A percentile compares a stretch with the other conserved stretches of the same genome.
These are phyloP conservation scores for Petaurus breviceps DNA, from an alignment of 2,113 vertebrate species.

Conservation along the genomic window DNA sequence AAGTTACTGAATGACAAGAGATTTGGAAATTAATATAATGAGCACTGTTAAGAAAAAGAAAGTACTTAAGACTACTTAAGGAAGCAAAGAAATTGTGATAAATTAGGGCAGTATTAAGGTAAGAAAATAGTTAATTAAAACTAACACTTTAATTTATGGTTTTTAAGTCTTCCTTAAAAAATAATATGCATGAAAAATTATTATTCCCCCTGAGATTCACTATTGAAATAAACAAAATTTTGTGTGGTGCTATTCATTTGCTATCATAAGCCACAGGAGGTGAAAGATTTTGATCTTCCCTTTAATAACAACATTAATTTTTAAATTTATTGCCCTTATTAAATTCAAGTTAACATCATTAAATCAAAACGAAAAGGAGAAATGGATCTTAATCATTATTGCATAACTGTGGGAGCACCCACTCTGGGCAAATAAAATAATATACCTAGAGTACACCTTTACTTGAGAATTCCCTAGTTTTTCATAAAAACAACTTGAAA, in stretches of 20 bases:
- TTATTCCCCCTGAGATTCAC: constrained; percentile 3
- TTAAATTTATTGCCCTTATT: constrained; percentile 20
- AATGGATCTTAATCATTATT: neutral
- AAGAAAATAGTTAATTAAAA: neutral
- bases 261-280: neutral
- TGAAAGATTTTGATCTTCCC: constrained; percentile 8
- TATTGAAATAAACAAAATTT: constrained; percentile 21
- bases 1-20: neutral
- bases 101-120: neutral
- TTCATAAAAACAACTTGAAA: constrained; percentile 20
- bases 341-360: constrained; percentile 22
- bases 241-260: constrained; percentile 28
- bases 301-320: constrained; percentile 21
- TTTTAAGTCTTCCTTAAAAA: constrained; percentile 11
- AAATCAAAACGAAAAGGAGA: constrained; percentile 18
- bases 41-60: neutral
- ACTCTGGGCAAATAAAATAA: neutral
- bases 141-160: neutral
- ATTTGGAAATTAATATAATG: neutral
- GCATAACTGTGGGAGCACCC: neutral
- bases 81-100: neutral
- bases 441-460: neutral
- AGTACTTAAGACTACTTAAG: neutral
- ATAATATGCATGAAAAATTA: neutral
- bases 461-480: neutral